phyloP scores from a whole-genome alignment of 2,888 invertebrate species.

The Crioceris asparagi region DNA sequence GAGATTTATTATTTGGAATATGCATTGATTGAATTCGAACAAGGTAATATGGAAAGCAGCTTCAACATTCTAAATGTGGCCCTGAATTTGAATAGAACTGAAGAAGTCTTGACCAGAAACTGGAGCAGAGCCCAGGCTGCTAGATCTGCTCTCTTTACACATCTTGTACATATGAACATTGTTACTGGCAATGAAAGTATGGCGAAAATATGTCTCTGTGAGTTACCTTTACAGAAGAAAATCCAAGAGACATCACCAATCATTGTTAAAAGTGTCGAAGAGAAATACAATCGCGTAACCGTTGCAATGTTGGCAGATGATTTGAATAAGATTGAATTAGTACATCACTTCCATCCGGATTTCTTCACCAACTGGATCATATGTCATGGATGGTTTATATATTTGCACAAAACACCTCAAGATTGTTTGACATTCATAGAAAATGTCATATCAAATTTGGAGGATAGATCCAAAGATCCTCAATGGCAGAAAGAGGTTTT shows the following conservation, averaged over 20 bases:
- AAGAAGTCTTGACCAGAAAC: constrained; percentile 10
- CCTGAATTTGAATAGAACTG: constrained; percentile 6
- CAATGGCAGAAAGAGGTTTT: constrained; percentile 36
- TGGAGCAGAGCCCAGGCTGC: constrained; percentile 4
- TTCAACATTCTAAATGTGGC: constrained; percentile 8
- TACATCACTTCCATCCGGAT: constrained; percentile 42
- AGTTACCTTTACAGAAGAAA: constrained; percentile 24
- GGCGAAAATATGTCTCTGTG: constrained; percentile 26
- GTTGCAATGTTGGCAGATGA: constrained; percentile 24
- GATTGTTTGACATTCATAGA: constrained; percentile 34
- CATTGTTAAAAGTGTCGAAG: constrained; percentile 25
- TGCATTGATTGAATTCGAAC: constrained; percentile 48
- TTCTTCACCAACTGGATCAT: constrained; percentile 42
- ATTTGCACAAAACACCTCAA: constrained; percentile 32
- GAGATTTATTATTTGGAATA: constrained; percentile 51
- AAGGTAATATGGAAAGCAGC: constrained; percentile 35
- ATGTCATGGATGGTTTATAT: constrained; percentile 44
- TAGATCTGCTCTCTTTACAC: too few relatives aligned
- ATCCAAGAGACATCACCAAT: constrained; percentile 21
- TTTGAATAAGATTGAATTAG: constrained; percentile 19
- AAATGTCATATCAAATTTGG: constrained; percentile 25
- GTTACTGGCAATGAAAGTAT: constrained; percentile 17
- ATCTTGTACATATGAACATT: background rate
- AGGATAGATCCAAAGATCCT: constrained; percentile 17
- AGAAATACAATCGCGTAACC: constrained; percentile 32